Evolutionary conservation across 2,888 invertebrate species (phyloP).

Genomic region (Protophormia terraenovae): DNA sequence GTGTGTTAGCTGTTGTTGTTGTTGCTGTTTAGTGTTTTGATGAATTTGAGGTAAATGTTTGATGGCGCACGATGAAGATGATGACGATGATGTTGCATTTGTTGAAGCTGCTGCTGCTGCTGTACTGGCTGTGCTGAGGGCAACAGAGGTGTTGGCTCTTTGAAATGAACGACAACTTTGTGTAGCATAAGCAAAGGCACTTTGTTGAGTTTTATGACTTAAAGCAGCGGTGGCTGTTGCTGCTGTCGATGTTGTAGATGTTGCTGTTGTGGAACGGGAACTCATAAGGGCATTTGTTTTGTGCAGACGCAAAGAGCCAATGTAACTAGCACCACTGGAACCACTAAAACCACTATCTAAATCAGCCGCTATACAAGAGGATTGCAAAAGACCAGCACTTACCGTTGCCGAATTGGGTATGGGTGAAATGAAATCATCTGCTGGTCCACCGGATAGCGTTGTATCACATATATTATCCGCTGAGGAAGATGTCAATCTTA

Average conservation of each 20-base stretch:
- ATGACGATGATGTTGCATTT: conserved; percentile 34
- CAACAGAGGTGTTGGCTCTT: conserved; percentile 72
- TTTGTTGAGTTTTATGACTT: conserved; percentile 66
- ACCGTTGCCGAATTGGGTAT: conserved; percentile 72
- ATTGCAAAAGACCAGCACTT: conserved; percentile 80
- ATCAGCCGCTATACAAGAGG: conserved; percentile 82
- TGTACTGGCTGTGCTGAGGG: conserved; percentile 41
- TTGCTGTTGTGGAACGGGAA: conserved; percentile 69
- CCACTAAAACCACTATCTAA: conserved; percentile 92
- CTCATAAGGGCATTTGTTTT: conserved; percentile 79
- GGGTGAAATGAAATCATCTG: conserved; percentile 84
- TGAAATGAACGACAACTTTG: conserved; percentile 80
- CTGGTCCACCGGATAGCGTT: conserved; percentile 84
- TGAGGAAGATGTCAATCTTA: conserved; percentile 73
- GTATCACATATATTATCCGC: conserved; percentile 85
- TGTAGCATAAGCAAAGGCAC: conserved; percentile 73
- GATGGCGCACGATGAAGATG: conserved; percentile 49
- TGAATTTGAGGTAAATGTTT: conserved; percentile 66
- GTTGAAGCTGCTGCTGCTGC: background rate
- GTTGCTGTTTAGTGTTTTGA: conserved; percentile 65
- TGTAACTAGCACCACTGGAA: conserved; percentile 91
- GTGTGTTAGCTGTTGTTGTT: conserved; percentile 6
- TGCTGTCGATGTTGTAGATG: conserved; percentile 18
- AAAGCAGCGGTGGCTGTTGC: conserved; percentile 43
- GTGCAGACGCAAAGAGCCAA: conserved; percentile 85